Evolutionary conservation across 2,113 vertebrate species (phyloP), one percentile per base, ranked within the genome.

Genomic region (Phylloscopus trochiloides): DNA sequence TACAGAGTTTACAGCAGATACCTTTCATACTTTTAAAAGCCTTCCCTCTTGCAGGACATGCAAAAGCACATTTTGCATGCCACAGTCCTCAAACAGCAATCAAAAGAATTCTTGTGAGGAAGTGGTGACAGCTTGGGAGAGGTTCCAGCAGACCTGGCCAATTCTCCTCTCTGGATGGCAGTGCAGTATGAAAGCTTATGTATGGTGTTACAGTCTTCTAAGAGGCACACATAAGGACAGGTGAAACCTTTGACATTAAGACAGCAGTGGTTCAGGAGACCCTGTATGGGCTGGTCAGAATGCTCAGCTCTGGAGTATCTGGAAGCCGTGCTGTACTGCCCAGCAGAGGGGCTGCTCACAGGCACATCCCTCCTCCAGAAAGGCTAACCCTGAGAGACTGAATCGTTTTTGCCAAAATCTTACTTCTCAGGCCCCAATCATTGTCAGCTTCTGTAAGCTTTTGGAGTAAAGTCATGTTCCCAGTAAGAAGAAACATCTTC

Each of bases 381-480:
- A 31, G 1, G 1, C 24, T 47, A 38, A 12, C 28, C 9, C 29
- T 4, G 1, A 61, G 58, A 65, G 42, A 21, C 29, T 75, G 32
- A 25, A 14, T 47, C 1, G 5, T 66, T 87, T 61, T 24, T 48
- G 70, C 29, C 38, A 71, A 55, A 93, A 24, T 71, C 43, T 42
- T 36, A 4, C 17, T 55, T 75, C 36, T 79, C 9, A 50, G 55
- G 20, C 77, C 88, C 14, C 59, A 52, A 0, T 87, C 67, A 34
- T 51, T 75, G 20, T 59, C 77, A 68, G 17, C 14, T 68, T 40
- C 70, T 75, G 21, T 78, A 50, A 72, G 22, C 17, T 52, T 76
- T 9, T 36, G 66, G 70, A 73, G 14, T 82, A 52, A 79, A 65
- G 17, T 74, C 1, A 0, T 0, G 0, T 54, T 73, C 55, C n/a